Percentiles rank a stretch among this genome's conserved stretches.
These are phyloP conservation scores for Salvelinus sp. DNA, from an alignment of 2,113 vertebrate genomes.

Conservation along the genomic window DNA sequence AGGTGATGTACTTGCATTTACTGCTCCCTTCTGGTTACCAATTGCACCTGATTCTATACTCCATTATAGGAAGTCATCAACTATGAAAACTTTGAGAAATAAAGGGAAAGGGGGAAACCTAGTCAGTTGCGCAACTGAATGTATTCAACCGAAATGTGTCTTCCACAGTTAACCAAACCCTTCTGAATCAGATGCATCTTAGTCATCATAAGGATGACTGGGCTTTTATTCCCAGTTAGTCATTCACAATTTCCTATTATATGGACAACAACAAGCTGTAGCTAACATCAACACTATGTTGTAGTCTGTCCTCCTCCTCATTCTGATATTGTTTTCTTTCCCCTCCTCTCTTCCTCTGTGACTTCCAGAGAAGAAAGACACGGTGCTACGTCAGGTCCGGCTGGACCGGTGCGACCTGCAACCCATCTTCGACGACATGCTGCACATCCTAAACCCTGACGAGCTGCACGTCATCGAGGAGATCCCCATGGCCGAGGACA, in stretches of 20 bases:
- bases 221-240: too few relatives aligned
- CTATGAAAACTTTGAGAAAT: neutral
- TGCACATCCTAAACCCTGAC: conserved; percentile 93
- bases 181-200: too few relatives aligned
- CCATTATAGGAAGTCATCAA: neutral
- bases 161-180: too few relatives aligned
- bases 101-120: too few relatives aligned
- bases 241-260: too few relatives aligned
- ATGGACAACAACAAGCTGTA: neutral
- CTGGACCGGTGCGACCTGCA: conserved; percentile 96
- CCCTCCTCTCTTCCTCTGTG: neutral
- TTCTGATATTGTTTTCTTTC: neutral
- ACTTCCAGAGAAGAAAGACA: conserved; percentile 94
- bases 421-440: conserved; percentile 97
- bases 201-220: too few relatives aligned
- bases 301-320: neutral
- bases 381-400: conserved; percentile 93
- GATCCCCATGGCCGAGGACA: conserved; percentile 91
- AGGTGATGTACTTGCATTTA: neutral
- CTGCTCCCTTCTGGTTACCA: conserved; percentile 37
- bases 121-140: too few relatives aligned
- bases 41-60: neutral
- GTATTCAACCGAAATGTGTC: too few relatives aligned
- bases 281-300: neutral
- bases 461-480: conserved; percentile 91